These are phyloP conservation scores for Acanthosepion pharaonis DNA, from an alignment of 2,888 invertebrate species.

Conservation along the genomic window DNA sequence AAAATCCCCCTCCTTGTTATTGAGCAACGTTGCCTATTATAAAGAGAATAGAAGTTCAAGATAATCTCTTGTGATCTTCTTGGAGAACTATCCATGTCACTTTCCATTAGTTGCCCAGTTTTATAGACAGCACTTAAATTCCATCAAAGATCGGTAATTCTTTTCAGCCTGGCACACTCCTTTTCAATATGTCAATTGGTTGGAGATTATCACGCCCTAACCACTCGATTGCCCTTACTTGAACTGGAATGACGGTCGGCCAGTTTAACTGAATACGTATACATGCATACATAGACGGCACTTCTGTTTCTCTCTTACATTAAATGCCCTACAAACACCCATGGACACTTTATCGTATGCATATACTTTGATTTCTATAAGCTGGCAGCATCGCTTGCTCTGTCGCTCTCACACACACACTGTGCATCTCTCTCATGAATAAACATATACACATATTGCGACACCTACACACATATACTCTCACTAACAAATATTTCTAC, in stretches of 20 bases:
- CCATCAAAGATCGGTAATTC: too few species aligned
- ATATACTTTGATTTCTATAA: too few species aligned
- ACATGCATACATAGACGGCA: too few species aligned
- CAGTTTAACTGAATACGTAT: not conserved
- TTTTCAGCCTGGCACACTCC: not conserved
- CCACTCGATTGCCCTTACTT: not conserved
- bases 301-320: too few species aligned
- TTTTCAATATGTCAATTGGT: not conserved
- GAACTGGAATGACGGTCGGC: not conserved
- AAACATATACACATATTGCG: not conserved
- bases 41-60: not conserved
- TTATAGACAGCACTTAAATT: conserved; percentile 6
- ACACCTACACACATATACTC: not conserved
- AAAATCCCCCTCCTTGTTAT: not conserved
- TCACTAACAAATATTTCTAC: too few species aligned
- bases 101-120: not conserved
- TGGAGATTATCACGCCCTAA: not conserved
- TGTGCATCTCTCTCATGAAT: too few species aligned
- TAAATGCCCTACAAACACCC: not conserved
- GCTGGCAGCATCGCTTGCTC: too few species aligned
- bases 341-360: not conserved
- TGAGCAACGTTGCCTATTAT: too few species aligned
- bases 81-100: not conserved
- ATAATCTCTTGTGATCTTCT: not conserved
- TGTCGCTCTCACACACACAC: too few species aligned